phyloP scores from a whole-genome alignment of 2,888 invertebrate species.

The Tipula lateralis region DNA sequence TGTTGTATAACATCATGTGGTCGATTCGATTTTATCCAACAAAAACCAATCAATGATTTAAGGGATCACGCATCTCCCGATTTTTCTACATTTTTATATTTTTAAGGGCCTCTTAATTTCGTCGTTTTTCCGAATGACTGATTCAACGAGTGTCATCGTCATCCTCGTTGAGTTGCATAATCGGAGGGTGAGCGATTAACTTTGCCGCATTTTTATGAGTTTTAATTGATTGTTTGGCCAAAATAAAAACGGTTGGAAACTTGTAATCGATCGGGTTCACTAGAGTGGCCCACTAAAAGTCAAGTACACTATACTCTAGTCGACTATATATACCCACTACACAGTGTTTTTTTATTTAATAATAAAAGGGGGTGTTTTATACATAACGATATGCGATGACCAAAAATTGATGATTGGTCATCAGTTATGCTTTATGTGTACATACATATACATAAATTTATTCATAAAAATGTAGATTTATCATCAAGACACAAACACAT shows the following conservation, averaged over 20 bases:
- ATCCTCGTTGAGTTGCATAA: neutral
- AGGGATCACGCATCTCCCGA: neutral
- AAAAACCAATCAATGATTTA: neutral
- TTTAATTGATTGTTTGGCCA: slow-evolving; percentile 5
- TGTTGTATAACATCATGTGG: neutral
- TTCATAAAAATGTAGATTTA: neutral
- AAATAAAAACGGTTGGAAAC: neutral
- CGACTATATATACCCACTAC: neutral
- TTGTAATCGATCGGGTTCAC: neutral
- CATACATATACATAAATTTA: neutral
- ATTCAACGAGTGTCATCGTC: slow-evolving; percentile 38
- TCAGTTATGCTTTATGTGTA: neutral
- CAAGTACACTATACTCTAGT: neutral
- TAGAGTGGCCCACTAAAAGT: neutral
- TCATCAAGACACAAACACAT: slow-evolving; percentile 24
- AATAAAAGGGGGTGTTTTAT: neutral
- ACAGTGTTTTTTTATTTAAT: neutral
- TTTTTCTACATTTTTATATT: neutral
- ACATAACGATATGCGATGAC: neutral
- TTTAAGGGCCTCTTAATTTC: slow-evolving; percentile 35
- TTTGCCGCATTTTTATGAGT: neutral
- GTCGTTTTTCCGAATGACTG: slow-evolving; percentile 50
- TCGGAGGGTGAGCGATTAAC: neutral
- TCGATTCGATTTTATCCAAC: neutral
- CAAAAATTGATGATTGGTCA: slow-evolving; percentile 24